These are phyloP conservation scores for Heliconius himera DNA, from an alignment of 1,140 invertebrate species.

Conservation along the genomic window DNA sequence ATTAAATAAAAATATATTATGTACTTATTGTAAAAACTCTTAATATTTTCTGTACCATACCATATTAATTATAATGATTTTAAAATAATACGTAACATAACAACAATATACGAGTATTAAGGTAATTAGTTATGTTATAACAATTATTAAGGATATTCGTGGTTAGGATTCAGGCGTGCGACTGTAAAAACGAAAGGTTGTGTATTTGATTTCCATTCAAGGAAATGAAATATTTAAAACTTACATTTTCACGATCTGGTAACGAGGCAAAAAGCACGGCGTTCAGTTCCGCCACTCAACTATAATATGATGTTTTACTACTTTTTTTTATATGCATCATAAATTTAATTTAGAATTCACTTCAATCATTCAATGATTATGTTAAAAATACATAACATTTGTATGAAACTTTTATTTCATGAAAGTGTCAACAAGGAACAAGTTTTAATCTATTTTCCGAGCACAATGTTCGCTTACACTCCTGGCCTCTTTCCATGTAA, in stretches of 20 bases:
- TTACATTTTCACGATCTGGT: too few species aligned
- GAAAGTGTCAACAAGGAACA: background rate
- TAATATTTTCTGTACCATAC: background rate
- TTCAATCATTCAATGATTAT: background rate
- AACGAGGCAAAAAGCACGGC: too few species aligned
- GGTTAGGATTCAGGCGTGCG: too few species aligned
- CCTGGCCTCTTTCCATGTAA: background rate
- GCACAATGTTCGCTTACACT: background rate
- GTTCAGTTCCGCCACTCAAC: too few species aligned
- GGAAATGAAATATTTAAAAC: too few species aligned
- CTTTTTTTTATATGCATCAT: background rate
- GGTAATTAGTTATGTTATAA: too few species aligned
- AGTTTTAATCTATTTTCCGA: constrained; percentile 5
- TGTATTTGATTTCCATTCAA: too few species aligned
- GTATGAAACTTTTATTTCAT: background rate
- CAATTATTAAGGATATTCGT: too few species aligned
- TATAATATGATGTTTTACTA: too few species aligned
- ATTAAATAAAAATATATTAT: background rate
- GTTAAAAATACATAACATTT: constrained; percentile 1
- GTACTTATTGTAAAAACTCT: background rate
- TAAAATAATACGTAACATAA: too few species aligned
- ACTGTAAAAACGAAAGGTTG: too few species aligned
- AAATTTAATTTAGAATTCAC: background rate
- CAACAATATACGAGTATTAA: too few species aligned
- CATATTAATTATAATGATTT: background rate